Evolutionary conservation across 2,113 vertebrate species (phyloP).

Genomic region (Aphelocoma coerulescens): DNA sequence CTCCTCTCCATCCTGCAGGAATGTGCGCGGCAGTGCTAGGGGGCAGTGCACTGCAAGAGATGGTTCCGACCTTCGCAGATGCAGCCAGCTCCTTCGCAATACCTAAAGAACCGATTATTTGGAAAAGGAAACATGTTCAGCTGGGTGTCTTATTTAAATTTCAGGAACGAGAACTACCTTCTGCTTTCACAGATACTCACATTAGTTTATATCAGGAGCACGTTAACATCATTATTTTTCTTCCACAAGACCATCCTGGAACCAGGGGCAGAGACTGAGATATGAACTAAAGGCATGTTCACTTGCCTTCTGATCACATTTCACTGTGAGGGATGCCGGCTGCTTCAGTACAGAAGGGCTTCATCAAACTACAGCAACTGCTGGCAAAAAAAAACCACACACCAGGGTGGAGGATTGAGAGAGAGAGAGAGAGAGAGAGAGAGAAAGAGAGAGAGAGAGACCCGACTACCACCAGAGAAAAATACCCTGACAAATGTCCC

Average conservation of each 20-base stretch:
- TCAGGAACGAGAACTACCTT: background rate
- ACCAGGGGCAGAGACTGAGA: background rate
- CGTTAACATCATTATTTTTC: background rate
- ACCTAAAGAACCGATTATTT: background rate
- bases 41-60: slow-evolving; percentile 70
- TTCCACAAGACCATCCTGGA: background rate
- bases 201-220: background rate
- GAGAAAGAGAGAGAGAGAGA: background rate
- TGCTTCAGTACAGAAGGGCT: background rate
- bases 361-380: background rate
- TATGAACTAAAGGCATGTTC: background rate
- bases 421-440: background rate
- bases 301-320: background rate
- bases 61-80: background rate
- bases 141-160: background rate
- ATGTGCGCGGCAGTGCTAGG: slow-evolving; percentile 30
- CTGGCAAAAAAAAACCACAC: background rate
- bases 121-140: background rate
- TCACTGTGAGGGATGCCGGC: background rate
- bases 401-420: too few relatives aligned
- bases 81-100: background rate
- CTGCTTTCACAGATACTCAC: background rate
- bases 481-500: background rate
- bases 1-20: background rate
- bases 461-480: background rate